phyloP scores from a whole-genome alignment of 2,888 invertebrate genomes.

The Plutella xylostella region DNA sequence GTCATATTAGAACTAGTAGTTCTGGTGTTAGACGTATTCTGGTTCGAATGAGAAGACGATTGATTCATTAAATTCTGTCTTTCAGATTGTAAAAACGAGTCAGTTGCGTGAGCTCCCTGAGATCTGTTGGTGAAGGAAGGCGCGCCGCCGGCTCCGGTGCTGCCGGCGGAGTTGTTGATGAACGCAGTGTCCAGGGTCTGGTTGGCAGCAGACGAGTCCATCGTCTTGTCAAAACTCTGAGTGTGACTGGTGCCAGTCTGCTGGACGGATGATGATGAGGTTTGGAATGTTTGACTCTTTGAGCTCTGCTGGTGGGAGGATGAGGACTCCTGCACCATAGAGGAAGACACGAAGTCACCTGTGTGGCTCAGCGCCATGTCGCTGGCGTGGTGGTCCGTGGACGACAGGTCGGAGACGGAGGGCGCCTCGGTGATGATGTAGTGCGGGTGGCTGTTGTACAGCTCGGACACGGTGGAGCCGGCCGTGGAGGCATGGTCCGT shows the following conservation, averaged over 20 bases:
- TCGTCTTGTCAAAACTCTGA: conserved; percentile 47
- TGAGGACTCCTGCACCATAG: conserved; percentile 42
- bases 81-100: conserved; percentile 56
- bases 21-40: not conserved
- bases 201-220: conserved; percentile 43
- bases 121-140: conserved; percentile 34
- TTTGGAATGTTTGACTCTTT: conserved; percentile 52
- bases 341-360: conserved; percentile 54
- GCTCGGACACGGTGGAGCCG: conserved; percentile 60
- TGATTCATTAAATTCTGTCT: conserved; percentile 40
- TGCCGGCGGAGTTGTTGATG: conserved; percentile 37
- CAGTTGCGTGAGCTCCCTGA: conserved; percentile 45
- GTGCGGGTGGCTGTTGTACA: conserved; percentile 63
- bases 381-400: conserved; percentile 43
- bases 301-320: conserved; percentile 52
- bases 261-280: conserved; percentile 51
- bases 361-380: conserved; percentile 56
- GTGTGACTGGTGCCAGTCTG: conserved; percentile 48
- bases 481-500: conserved; percentile 58
- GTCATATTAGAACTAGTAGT: not conserved
- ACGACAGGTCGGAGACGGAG: conserved; percentile 53
- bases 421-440: conserved; percentile 66
- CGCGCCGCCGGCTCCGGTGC: conserved; percentile 29
- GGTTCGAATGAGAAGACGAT: too few relatives aligned
- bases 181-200: conserved; percentile 58